These are phyloP conservation scores for Luperina nickerlii DNA, from an alignment of 2,888 invertebrate species.

Conservation along the genomic window DNA sequence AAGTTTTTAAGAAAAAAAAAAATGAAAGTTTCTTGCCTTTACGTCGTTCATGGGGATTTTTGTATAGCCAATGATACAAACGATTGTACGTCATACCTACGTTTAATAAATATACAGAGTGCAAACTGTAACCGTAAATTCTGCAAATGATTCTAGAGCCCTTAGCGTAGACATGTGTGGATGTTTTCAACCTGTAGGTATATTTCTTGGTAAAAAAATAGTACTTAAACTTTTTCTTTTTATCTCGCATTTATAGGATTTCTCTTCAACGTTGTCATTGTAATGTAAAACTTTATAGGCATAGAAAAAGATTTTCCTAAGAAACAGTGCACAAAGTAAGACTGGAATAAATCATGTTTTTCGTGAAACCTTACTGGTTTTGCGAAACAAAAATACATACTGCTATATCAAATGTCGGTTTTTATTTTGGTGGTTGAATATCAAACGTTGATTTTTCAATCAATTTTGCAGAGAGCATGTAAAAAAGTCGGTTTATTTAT, in stretches of 20 bases:
- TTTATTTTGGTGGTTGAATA: conserved; percentile 16
- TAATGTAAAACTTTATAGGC: not conserved
- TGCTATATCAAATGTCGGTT: conserved; percentile 11
- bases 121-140: not conserved
- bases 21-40: too few relatives aligned
- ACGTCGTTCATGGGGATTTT: not conserved
- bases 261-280: not conserved
- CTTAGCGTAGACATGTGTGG: too few relatives aligned
- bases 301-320: not conserved
- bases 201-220: not conserved
- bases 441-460: conserved; percentile 16
- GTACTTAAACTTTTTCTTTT: not conserved
- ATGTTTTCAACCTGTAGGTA: not conserved
- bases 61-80: not conserved
- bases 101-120: not conserved
- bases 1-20: not conserved
- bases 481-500: conserved; percentile 26
- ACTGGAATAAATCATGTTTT: not conserved
- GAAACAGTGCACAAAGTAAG: not conserved
- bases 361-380: not conserved
- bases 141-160: not conserved
- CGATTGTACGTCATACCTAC: not conserved
- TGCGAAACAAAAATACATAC: conserved; percentile 11
- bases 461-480: conserved; percentile 6
- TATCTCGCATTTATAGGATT: not conserved